phyloP scores from a whole-genome alignment of 2,888 invertebrate species.

The Hedya salicella region DNA sequence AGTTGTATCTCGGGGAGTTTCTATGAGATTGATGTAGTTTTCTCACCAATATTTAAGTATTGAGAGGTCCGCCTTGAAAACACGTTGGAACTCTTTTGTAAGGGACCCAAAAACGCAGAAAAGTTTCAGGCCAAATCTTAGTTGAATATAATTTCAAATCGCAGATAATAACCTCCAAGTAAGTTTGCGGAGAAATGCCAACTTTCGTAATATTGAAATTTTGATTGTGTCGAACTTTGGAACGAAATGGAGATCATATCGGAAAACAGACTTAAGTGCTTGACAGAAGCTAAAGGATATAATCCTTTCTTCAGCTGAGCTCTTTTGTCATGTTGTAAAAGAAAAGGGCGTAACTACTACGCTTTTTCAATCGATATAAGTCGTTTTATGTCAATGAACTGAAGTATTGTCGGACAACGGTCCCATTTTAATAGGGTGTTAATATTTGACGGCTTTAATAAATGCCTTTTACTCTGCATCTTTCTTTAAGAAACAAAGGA shows the following conservation, averaged over 20 bases:
- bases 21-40: too few relatives aligned
- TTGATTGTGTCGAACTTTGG: conserved; percentile 18
- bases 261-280: not conserved
- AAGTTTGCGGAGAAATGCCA: not conserved
- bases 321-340: not conserved
- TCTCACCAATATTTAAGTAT: too few relatives aligned
- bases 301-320: not conserved
- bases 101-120: too few relatives aligned
- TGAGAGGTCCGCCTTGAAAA: too few relatives aligned
- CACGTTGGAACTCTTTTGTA: too few relatives aligned
- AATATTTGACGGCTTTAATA: not conserved
- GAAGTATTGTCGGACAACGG: not conserved
- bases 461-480: not conserved
- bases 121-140: not conserved
- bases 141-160: not conserved
- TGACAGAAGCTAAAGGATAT: not conserved
- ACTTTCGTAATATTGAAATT: conserved; percentile 20
- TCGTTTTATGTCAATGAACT: not conserved
- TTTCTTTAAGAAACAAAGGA: not conserved
- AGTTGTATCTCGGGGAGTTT: too few relatives aligned
- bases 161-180: conserved; percentile 9
- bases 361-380: not conserved
- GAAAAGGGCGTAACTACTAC: not conserved
- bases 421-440: not conserved
- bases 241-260: not conserved